Conservation (phyloP, 2,888 invertebrate genomes). For the Drosophila cracens region DNA sequence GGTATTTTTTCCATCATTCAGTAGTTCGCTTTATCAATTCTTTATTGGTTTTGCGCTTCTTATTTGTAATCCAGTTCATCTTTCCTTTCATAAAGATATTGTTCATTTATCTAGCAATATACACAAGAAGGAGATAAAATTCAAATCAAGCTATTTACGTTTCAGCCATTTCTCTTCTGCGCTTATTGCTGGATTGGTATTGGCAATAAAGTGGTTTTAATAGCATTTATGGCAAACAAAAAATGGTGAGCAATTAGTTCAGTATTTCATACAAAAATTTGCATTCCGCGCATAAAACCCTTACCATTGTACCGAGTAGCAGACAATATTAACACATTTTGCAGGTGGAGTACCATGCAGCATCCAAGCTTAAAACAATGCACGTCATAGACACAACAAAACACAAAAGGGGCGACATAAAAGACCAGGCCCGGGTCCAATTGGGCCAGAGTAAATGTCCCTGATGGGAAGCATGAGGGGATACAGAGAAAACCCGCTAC, state of each 20-base stretch:
- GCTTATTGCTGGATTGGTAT: conserved; percentile 17
- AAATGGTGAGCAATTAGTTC: conserved; percentile 14
- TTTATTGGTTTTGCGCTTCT: neutral
- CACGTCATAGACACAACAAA: conserved; percentile 34
- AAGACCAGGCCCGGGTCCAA: conserved; percentile 50
- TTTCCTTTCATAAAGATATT: conserved; percentile 29
- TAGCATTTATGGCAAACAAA: conserved; percentile 45
- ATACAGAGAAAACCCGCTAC: conserved; percentile 17
- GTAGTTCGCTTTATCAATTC: neutral
- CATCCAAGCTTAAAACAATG: conserved; percentile 29
- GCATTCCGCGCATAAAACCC: conserved; percentile 7
- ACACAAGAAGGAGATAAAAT: conserved; percentile 15
- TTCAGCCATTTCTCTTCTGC: conserved; percentile 23
- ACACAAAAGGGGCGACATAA: conserved; percentile 51
- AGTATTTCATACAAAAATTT: conserved; percentile 9
- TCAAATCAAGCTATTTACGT: conserved; percentile 32
- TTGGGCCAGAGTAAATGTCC: conserved; percentile 39
- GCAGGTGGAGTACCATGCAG: conserved; percentile 1
- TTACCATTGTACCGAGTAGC: conserved; percentile 3
- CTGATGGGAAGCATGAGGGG: conserved; percentile 20
- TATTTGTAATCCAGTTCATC: conserved; percentile 15
- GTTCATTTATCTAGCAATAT: conserved; percentile 43
- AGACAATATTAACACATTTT: conserved; percentile 39
- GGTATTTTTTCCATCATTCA: neutral
- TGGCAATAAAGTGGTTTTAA: conserved; percentile 53